phyloP scores from a whole-genome alignment of 2,113 vertebrate species.

The Chrysochloris asiatica region DNA sequence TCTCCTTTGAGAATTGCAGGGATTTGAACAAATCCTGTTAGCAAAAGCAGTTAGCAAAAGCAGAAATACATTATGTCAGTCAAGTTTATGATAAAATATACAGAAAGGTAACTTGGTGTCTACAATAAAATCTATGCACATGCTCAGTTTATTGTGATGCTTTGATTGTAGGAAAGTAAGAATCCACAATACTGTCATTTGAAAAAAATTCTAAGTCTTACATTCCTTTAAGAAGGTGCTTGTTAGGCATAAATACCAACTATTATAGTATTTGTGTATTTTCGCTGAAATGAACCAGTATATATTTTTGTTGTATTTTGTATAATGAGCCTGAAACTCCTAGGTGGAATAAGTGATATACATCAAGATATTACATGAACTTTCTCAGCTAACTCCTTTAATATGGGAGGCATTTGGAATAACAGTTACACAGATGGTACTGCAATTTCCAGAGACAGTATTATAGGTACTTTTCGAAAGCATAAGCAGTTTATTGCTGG shows the following conservation, averaged over 20 bases:
- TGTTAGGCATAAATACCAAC: neutral
- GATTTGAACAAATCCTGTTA: conserved; percentile 7
- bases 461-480: neutral
- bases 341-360: neutral
- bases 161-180: neutral
- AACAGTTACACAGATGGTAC: neutral
- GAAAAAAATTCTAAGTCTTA: neutral
- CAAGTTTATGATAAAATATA: neutral
- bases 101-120: neutral
- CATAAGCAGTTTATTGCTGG: neutral
- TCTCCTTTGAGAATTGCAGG: neutral
- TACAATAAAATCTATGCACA: neutral
- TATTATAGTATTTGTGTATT: neutral
- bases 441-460: neutral
- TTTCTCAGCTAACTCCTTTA: neutral
- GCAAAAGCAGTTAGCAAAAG: neutral
- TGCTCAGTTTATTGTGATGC: neutral
- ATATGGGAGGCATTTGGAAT: neutral
- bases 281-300: neutral
- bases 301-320: neutral
- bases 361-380: neutral
- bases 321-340: neutral
- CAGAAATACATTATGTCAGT: neutral
- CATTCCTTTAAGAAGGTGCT: neutral
- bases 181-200: neutral